Percentiles rank a stretch among this genome's conserved stretches.
Conservation (phyloP, 2,113 vertebrate genomes). For the Choloepus hoffmanni region DNA sequence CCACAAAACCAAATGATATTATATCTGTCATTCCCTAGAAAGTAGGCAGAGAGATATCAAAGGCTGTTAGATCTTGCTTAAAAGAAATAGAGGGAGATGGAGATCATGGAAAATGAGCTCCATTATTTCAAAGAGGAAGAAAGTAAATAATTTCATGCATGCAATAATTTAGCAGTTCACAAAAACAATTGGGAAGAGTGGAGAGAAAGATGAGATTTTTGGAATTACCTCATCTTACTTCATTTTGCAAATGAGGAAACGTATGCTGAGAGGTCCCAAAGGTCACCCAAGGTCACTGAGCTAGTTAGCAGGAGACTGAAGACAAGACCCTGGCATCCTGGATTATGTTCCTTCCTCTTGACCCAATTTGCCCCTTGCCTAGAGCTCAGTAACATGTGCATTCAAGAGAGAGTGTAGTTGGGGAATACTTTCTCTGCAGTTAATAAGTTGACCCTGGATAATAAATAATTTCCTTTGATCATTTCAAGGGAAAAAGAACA, state of each 20-base stretch:
- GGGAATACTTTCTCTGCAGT: conserved; percentile 36
- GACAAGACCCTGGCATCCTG: not conserved
- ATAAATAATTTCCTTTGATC: conserved; percentile 74
- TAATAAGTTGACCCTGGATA: conserved; percentile 68
- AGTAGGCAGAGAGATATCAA: conserved; percentile 70
- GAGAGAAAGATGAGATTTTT: not conserved
- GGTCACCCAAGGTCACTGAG: conserved; percentile 13
- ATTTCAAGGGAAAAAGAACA: conserved; percentile 60
- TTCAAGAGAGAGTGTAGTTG: conserved; percentile 39
- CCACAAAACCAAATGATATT: conserved; percentile 68
- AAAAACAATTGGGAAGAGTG: conserved; percentile 33
- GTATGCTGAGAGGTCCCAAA: not conserved
- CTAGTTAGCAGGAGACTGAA: conserved; percentile 10
- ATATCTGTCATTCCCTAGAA: conserved; percentile 63
- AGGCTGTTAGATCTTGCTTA: conserved; percentile 69
- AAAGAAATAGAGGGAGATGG: conserved; percentile 49
- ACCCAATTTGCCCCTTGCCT: not conserved
- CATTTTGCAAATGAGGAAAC: conserved; percentile 49
- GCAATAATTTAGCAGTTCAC: conserved; percentile 48
- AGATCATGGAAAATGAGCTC: conserved; percentile 69
- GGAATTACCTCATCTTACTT: not conserved
- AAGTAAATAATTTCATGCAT: conserved; percentile 52
- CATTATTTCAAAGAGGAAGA: conserved; percentile 69
- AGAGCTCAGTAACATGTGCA: conserved; percentile 15
- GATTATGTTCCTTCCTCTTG: not conserved